Conservation (phyloP, 2,888 invertebrate species). For the Melolontha melolontha region DNA sequence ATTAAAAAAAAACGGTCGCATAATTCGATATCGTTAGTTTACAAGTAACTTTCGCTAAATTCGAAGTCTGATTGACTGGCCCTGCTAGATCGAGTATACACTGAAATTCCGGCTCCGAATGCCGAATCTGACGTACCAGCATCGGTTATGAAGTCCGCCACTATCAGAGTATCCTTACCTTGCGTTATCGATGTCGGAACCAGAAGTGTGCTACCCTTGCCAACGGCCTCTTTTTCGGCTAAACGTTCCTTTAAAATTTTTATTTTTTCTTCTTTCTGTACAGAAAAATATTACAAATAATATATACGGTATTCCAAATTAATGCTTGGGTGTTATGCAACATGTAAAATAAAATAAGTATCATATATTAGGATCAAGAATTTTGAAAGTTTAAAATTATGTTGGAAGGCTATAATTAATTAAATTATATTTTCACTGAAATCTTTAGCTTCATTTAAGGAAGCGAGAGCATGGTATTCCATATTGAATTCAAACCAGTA, state of each 20-base stretch:
- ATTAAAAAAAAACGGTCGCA: not conserved
- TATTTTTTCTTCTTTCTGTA: slow-evolving; percentile 91
- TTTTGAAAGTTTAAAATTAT: too few relatives aligned
- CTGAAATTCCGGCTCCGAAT: slow-evolving; percentile 75
- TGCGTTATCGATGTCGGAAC: slow-evolving; percentile 69
- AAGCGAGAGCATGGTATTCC: too few relatives aligned
- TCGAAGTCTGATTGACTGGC: slow-evolving; percentile 90
- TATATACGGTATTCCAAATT: too few relatives aligned
- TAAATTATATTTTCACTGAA: too few relatives aligned
- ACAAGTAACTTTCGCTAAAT: slow-evolving; percentile 90
- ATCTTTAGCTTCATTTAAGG: too few relatives aligned
- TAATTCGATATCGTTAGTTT: slow-evolving; percentile 47
- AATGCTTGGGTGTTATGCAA: too few relatives aligned
- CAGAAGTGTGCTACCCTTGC: slow-evolving; percentile 63
- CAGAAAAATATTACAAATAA: slow-evolving; percentile 45
- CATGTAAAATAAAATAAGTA: too few relatives aligned
- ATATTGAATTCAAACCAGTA: too few relatives aligned
- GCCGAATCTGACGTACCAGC: slow-evolving; percentile 84
- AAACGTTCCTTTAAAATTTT: slow-evolving; percentile 83
- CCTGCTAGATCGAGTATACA: slow-evolving; percentile 84
- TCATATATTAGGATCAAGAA: too few relatives aligned
- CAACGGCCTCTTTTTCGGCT: slow-evolving; percentile 78
- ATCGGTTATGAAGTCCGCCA: slow-evolving; percentile 81
- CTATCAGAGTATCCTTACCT: slow-evolving; percentile 81
- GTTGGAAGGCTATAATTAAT: too few relatives aligned